Base-by-base conservation (phyloP, 2,797 vertebrate species). In the Rhinogobio ventralis region DNA sequence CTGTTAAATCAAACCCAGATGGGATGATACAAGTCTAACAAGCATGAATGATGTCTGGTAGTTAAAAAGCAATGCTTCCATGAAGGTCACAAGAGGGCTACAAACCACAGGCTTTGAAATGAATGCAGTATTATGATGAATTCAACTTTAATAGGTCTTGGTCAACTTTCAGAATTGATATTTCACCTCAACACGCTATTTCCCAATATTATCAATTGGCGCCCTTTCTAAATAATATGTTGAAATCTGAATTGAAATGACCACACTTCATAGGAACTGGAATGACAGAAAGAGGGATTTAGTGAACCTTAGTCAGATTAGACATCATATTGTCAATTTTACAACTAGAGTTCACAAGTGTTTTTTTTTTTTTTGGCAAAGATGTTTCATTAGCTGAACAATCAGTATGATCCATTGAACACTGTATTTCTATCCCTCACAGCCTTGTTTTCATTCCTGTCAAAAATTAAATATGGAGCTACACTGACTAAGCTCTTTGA, bases 11-110 rank as follows among this genome's bases (percentile, higher is more conserved):
- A 51, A 78, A 66, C 6, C n/a, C 71, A 23, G 17, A 74, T 42
- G 53, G 67, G 28, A 68, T 33, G 46, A 53, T 67, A 19, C 7
- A 64, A 62, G 66, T 19, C 19, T 39, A 74, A 80, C 45, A 55
- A 28, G 25, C 17, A 71, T 72, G 83, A 79, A 77, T 28, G 64
- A 82, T 28, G 30, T 30, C 64, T 51, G 66, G 15, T 45, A 11
- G n/a, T 73, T 36, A 51, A 74, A 85, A 75, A 33, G 33, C 42
- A 11, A 46, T 55, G 45, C 25, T 39, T 36, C 28, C 45, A 19
- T 62, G 17, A 45, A 60, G 49, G 23, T 9, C 39, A n/a, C 25
- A 68, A 51, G 14, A 42, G 72, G 45, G 81, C 64, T 76, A n/a
- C 81, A n/a, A 51, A 19, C 14, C 20, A 39, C 45, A 83, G 6